These are phyloP conservation scores for Bucco capensis DNA, from an alignment of 2,113 vertebrate species.

Conservation along the genomic window DNA sequence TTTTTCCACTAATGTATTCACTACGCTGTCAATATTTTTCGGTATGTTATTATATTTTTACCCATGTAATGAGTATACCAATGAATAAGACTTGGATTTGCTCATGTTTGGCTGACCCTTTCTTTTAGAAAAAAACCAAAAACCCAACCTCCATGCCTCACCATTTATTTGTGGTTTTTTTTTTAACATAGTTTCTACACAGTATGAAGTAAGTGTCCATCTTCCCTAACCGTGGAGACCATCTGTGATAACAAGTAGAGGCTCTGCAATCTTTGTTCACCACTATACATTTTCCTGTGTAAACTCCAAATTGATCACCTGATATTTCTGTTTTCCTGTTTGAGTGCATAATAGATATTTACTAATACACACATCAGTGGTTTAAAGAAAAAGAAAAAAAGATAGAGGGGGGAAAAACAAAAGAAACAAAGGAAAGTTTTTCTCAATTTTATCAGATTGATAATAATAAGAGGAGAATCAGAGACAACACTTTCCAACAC, in stretches of 20 bases:
- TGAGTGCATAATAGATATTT: background rate
- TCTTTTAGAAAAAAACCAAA: background rate
- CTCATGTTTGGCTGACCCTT: background rate
- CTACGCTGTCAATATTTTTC: background rate
- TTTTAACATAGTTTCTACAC: background rate
- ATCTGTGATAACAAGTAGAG: background rate
- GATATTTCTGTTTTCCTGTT: background rate
- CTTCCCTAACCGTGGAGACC: background rate
- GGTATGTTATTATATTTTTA: background rate
- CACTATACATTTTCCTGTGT: background rate
- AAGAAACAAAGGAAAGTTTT: background rate
- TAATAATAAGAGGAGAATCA: background rate
- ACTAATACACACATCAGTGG: fast-evolving
- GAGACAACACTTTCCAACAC: background rate
- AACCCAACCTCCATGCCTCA: background rate
- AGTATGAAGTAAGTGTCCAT: background rate
- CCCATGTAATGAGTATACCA: background rate
- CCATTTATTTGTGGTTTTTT: background rate
- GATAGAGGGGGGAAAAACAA: background rate
- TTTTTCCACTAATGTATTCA: background rate
- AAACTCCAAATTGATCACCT: background rate
- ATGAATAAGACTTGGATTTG: background rate
- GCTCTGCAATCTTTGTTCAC: background rate
- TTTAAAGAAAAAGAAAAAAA: too few relatives aligned
- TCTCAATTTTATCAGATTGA: background rate